Conservation (phyloP, 2,113 vertebrate species). For the Neogobius melanostomus region DNA sequence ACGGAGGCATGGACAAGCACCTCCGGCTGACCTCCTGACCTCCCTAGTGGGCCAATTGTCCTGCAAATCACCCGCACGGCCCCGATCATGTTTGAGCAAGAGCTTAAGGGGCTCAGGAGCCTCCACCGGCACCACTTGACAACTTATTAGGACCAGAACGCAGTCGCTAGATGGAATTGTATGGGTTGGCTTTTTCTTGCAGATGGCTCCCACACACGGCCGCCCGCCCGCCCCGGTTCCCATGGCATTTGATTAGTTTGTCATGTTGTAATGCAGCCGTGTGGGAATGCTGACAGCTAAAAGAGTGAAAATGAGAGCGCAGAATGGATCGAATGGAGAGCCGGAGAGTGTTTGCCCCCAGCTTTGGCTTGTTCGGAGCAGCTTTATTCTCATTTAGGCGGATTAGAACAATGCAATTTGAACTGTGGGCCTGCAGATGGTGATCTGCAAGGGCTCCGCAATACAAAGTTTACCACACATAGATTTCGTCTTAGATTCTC, state of each 20-base stretch:
- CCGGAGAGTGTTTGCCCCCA: conserved; percentile 2
- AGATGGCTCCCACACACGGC: conserved; percentile 50
- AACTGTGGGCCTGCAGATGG: conserved; percentile 35
- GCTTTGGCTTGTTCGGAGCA: conserved; percentile 33
- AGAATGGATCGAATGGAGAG: conserved; percentile 24
- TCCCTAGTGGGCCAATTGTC: conserved; percentile 84
- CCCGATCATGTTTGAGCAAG: conserved; percentile 79
- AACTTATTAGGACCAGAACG: conserved; percentile 66
- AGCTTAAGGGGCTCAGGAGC: conserved; percentile 67
- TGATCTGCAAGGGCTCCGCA: conserved; percentile 11
- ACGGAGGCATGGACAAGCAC: conserved; percentile 72
- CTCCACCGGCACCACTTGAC: conserved; percentile 54
- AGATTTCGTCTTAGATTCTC: too few relatives aligned
- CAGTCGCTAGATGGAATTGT: conserved; percentile 34
- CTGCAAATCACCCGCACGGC: conserved; percentile 84
- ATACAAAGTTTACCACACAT: background rate
- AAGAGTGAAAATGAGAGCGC: conserved; percentile 38
- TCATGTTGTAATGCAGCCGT: conserved; percentile 51
- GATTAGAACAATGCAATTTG: conserved; percentile 37
- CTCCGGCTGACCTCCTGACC: conserved; percentile 79
- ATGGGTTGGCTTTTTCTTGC: background rate
- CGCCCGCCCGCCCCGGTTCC: conserved; percentile 39
- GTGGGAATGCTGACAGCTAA: conserved; percentile 57
- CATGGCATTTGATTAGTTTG: conserved; percentile 66
- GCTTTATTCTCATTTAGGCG: conserved; percentile 37